Conservation (phyloP, 2,888 invertebrate genomes). For the Trichopoda pennipes region DNA sequence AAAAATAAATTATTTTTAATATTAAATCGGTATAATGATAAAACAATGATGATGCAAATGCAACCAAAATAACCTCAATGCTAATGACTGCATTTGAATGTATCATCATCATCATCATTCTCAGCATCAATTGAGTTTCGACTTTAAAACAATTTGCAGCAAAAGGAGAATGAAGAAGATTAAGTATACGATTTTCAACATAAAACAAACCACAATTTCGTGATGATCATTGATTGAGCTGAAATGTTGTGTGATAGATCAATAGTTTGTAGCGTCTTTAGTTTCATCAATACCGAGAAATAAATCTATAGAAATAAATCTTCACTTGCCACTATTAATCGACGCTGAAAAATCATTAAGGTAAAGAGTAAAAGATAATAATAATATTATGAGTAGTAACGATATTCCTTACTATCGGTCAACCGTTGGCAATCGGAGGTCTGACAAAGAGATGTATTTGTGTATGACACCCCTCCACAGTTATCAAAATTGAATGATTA, state of each 20-base stretch:
- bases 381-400: no score
- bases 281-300: no score
- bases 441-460: no score
- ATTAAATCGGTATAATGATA: slow-evolving; percentile 10
- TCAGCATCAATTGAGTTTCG: neutral
- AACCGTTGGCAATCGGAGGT: no score
- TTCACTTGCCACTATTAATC: no score
- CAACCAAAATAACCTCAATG: slow-evolving; percentile 34
- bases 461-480: no score
- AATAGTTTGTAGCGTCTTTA: no score
- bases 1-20: slow-evolving; percentile 11
- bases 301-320: no score
- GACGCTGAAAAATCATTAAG: no score
- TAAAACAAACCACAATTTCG: slow-evolving; percentile 20
- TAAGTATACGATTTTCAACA: neutral
- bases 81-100: neutral
- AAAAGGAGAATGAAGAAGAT: neutral
- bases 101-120: neutral
- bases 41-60: slow-evolving; percentile 25
- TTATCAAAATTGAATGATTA: no score
- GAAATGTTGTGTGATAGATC: neutral
- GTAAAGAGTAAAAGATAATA: no score
- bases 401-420: no score
- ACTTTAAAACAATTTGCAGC: neutral
- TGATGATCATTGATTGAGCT: slow-evolving; percentile 37